A percentile compares a stretch with the other conserved stretches of the same genome.
phyloP scores from a whole-genome alignment of 2,888 invertebrate species.

The Acholoe squamosa region DNA sequence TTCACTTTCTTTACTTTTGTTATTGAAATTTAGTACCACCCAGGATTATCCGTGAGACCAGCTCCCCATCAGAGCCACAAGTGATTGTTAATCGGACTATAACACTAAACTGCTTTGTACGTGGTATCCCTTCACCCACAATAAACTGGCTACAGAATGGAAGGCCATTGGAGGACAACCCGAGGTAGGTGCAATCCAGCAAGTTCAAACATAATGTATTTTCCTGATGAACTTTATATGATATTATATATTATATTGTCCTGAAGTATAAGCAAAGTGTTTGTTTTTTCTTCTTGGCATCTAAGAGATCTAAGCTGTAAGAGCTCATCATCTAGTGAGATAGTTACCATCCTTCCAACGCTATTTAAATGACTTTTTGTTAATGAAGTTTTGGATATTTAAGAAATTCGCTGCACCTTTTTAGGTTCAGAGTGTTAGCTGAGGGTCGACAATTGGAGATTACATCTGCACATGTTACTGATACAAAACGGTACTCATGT shows the following conservation, averaged over 20 bases:
- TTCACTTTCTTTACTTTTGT: no score
- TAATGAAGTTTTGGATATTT: no score
- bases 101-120: slow-evolving; percentile 77
- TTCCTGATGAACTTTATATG: no score
- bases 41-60: slow-evolving; percentile 78
- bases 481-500: slow-evolving; percentile 82
- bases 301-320: no score
- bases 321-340: no score
- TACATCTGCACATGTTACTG: slow-evolving; percentile 72
- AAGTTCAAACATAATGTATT: no score
- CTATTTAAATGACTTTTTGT: no score
- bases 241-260: no score
- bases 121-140: slow-evolving; percentile 78
- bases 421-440: slow-evolving; percentile 64
- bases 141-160: slow-evolving; percentile 79
- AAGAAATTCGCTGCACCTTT: no score
- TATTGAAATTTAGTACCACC: slow-evolving; percentile 82
- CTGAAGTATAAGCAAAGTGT: no score
- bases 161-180: slow-evolving; percentile 63
- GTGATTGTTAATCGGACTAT: slow-evolving; percentile 81
- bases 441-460: slow-evolving; percentile 77
- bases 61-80: slow-evolving; percentile 74
- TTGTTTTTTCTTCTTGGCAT: no score
- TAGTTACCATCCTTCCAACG: no score
- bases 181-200: not conserved